Evolutionary conservation across 2,797 vertebrate species (phyloP).

Genomic region (Phaenicophaeus curvirostris): DNA sequence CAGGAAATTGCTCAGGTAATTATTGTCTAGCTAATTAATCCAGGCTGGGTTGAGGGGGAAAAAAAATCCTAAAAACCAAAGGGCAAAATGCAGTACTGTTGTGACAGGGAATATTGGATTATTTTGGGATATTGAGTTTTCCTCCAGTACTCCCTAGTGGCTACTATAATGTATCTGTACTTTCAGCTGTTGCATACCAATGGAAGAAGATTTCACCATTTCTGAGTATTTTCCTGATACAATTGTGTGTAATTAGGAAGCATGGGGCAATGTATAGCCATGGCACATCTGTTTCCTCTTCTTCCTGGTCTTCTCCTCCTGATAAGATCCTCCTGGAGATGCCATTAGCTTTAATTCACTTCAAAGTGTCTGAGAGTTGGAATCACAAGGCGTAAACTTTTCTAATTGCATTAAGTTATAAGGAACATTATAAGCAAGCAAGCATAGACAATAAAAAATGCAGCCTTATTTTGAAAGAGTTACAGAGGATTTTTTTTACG

Average conservation of each 20-base stretch:
- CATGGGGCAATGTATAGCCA: neutral
- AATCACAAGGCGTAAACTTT: neutral
- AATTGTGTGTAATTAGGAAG: neutral
- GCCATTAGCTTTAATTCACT: neutral
- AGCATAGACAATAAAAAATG: neutral
- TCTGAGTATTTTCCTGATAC: neutral
- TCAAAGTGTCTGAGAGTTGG: neutral
- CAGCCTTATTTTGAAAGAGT: neutral
- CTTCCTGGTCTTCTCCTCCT: neutral
- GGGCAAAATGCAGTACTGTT: neutral
- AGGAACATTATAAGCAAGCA: neutral
- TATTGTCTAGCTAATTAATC: slow-evolving; percentile 40
- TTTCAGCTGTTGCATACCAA: neutral
- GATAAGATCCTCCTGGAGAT: neutral
- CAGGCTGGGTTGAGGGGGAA: neutral
- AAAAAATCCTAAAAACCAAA: neutral
- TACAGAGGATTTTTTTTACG: neutral
- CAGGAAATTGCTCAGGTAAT: slow-evolving; percentile 42
- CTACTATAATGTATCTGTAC: neutral
- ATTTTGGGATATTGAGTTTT: slow-evolving; percentile 2
- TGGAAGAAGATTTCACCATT: neutral
- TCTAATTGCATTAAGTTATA: neutral
- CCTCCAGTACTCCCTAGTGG: slow-evolving; percentile 37
- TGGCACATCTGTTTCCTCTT: neutral
- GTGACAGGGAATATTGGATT: neutral